Conservation (phyloP, 2,113 vertebrate species). For the Pyxicephalus adspersus region DNA sequence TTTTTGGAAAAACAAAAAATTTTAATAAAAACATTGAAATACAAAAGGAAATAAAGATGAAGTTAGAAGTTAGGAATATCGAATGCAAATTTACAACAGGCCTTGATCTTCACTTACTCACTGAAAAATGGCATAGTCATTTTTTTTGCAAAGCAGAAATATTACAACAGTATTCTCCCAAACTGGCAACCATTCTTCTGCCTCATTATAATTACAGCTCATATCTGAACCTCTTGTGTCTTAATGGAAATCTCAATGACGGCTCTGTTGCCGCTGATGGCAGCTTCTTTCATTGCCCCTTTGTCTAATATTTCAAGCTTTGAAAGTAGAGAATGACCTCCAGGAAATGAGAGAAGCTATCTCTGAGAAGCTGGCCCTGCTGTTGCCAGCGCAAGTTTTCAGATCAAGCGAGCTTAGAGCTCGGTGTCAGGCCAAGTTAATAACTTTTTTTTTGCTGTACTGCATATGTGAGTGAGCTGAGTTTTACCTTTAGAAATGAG, state of each 20-base stretch:
- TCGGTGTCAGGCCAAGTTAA: slow-evolving; percentile 28
- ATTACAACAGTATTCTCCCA: no score
- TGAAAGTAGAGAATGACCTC: slow-evolving; percentile 14
- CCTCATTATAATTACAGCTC: not conserved
- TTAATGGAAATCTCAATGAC: not conserved
- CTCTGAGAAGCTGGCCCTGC: not conserved
- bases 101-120: no score
- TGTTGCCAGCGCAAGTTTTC: slow-evolving; percentile 19
- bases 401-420: slow-evolving; percentile 36
- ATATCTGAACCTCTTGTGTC: not conserved
- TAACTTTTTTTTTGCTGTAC: slow-evolving; percentile 10
- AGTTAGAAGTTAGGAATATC: no score
- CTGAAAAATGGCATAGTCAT: no score
- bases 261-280: not conserved
- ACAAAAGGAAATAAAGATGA: no score
- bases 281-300: slow-evolving; percentile 3
- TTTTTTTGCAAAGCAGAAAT: no score
- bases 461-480: not conserved
- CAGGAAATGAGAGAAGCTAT: slow-evolving; percentile 26
- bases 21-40: no score
- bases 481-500: slow-evolving; percentile 22
- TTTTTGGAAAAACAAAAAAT: no score
- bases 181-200: no score
- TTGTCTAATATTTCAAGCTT: slow-evolving; percentile 12
- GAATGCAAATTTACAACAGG: no score